Percentiles rank a stretch among this genome's conserved stretches.
phyloP scores from a whole-genome alignment of 2,113 vertebrate genomes.

The Alligator mississippiensis region DNA sequence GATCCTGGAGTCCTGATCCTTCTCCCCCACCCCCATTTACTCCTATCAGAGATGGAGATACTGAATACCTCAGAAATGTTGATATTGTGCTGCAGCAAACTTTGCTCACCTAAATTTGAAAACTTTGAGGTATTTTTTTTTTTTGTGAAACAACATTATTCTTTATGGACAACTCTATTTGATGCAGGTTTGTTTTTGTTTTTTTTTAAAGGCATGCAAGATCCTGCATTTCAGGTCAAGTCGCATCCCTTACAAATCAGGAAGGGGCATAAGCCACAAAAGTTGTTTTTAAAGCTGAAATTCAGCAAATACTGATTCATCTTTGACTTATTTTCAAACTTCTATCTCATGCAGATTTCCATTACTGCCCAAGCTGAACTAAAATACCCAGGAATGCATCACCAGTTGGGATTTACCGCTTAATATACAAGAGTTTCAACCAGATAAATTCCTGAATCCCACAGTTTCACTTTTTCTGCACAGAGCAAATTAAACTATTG shows the following conservation, averaged over 20 bases:
- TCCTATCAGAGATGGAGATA: neutral
- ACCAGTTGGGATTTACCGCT: constrained; percentile 45
- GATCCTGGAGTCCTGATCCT: too few relatives aligned
- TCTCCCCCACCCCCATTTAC: neutral
- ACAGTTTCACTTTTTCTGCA: constrained; percentile 64
- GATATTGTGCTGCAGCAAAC: too few relatives aligned
- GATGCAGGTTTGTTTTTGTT: too few relatives aligned
- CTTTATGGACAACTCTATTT: too few relatives aligned
- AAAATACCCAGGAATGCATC: constrained; percentile 2
- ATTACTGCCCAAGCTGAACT: constrained; percentile 8
- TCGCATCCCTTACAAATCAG: too few relatives aligned
- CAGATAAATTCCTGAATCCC: constrained; percentile 64
- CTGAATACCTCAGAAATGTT: too few relatives aligned
- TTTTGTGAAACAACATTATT: too few relatives aligned
- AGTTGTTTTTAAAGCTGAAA: neutral
- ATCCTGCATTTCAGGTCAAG: neutral
- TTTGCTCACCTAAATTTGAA: too few relatives aligned
- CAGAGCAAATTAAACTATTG: constrained; percentile 61
- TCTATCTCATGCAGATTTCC: neutral
- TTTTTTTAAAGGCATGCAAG: too few relatives aligned
- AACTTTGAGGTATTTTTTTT: too few relatives aligned
- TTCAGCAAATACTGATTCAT: neutral
- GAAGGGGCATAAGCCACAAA: neutral
- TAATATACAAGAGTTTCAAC: constrained; percentile 63
- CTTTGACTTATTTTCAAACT: neutral